These are phyloP conservation scores for Torymus texanus DNA, from an alignment of 2,888 invertebrate genomes.

Conservation along the genomic window DNA sequence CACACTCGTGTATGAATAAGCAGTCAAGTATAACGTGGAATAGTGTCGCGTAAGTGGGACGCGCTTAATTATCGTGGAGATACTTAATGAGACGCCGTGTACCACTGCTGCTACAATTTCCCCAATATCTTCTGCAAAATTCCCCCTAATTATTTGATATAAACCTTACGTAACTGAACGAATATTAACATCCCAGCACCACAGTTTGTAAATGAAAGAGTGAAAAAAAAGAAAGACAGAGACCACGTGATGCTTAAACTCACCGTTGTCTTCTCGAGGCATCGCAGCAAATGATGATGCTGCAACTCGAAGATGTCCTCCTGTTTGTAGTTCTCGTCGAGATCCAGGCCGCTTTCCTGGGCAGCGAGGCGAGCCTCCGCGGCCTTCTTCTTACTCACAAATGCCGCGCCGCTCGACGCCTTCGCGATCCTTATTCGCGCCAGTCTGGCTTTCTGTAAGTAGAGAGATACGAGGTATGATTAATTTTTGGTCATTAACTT, in stretches of 20 bases:
- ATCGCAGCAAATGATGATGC: conserved; percentile 97
- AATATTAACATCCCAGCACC: too few relatives aligned
- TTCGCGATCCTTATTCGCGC: conserved; percentile 99
- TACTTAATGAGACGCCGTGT: too few relatives aligned
- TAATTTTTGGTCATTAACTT: neutral
- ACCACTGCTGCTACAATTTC: too few relatives aligned
- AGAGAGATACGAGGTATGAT: neutral
- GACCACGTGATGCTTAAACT: conserved; percentile 67
- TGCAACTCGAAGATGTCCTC: conserved; percentile 99
- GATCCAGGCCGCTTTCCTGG: conserved; percentile 92
- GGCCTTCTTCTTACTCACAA: conserved; percentile 98
- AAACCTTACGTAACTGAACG: too few relatives aligned
- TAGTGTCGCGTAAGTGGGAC: too few relatives aligned
- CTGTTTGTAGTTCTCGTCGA: conserved; percentile 91
- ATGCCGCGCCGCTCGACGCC: conserved; percentile 98
- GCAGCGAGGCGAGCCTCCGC: conserved; percentile 96
- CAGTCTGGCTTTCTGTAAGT: conserved; percentile 96
- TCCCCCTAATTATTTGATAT: too few relatives aligned
- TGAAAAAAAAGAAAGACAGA: too few relatives aligned
- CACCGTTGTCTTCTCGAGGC: conserved; percentile 98
- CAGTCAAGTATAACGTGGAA: too few relatives aligned
- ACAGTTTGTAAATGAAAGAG: too few relatives aligned
- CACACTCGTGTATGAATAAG: too few relatives aligned
- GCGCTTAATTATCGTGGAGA: too few relatives aligned
- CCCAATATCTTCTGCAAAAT: too few relatives aligned